Conservation (phyloP, 92 coral and sea anemone species). For the Zoanthus sociatus region DNA sequence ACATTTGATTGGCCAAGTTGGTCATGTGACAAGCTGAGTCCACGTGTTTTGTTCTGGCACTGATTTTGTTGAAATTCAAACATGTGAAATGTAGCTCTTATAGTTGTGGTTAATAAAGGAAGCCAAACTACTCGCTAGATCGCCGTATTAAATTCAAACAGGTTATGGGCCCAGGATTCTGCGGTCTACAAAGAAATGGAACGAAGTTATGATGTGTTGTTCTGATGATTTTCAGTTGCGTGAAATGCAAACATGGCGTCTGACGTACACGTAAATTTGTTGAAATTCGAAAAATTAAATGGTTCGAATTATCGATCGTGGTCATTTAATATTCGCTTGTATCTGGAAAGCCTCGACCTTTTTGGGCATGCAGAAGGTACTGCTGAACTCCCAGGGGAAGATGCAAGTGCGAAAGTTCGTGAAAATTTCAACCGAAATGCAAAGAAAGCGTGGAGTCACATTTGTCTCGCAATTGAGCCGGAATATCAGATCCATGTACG, state of each 20-base stretch:
- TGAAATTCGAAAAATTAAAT: conserved; percentile 20
- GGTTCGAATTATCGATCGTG: neutral
- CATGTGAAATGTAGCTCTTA: too few species aligned
- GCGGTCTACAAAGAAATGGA: neutral
- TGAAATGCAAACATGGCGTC: conserved; percentile 28
- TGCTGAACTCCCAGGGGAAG: too few species aligned
- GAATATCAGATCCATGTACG: conserved; percentile 42
- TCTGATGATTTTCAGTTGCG: conserved; percentile 8
- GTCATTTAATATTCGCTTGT: neutral
- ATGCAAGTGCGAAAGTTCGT: too few species aligned
- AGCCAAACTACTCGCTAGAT: too few species aligned
- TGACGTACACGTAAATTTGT: conserved; percentile 7
- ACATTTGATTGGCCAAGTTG: too few species aligned
- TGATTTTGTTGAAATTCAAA: too few species aligned
- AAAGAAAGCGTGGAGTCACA: conserved; percentile 37
- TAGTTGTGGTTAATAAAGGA: too few species aligned
- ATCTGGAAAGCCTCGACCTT: neutral
- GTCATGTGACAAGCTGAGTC: too few species aligned
- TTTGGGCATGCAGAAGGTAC: neutral
- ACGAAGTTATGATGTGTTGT: too few species aligned
- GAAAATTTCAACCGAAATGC: neutral
- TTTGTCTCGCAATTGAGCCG: conserved; percentile 26
- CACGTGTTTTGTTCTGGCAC: too few species aligned
- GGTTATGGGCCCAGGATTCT: conserved; percentile 51
- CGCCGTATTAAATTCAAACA: neutral